These are phyloP conservation scores for Rhamphomyia laevipes DNA, from an alignment of 2,888 invertebrate genomes.

Conservation along the genomic window DNA sequence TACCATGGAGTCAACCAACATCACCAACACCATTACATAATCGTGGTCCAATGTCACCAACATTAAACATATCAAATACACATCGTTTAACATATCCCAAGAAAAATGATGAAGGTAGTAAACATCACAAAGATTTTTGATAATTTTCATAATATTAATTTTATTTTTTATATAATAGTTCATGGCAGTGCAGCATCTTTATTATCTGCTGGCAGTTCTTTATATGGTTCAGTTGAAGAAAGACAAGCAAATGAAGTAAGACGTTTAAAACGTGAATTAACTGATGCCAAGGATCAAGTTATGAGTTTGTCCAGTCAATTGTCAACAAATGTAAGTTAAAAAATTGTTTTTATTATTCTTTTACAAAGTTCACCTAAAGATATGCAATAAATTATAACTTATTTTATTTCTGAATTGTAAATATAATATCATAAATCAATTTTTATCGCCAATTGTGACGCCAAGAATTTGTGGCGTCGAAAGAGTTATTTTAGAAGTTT, in stretches of 20 bases:
- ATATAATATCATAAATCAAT: too few relatives aligned
- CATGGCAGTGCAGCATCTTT: constrained; percentile 88
- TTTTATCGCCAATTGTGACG: too few relatives aligned
- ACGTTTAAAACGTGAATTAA: constrained; percentile 79
- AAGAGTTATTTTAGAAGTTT: too few relatives aligned
- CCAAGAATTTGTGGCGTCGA: too few relatives aligned
- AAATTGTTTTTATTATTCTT: too few relatives aligned
- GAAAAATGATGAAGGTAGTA: constrained; percentile 55
- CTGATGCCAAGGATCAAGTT: constrained; percentile 92
- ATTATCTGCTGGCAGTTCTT: constrained; percentile 85
- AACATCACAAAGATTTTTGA: not conserved
- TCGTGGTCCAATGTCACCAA: constrained; percentile 45
- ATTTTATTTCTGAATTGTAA: too few relatives aligned
- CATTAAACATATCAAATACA: constrained; percentile 29
- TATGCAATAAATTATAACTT: too few relatives aligned
- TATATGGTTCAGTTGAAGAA: constrained; percentile 87
- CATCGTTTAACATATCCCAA: constrained; percentile 53
- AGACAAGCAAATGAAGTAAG: constrained; percentile 92
- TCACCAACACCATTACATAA: constrained; percentile 49
- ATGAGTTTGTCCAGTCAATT: constrained; percentile 89
- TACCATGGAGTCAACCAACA: constrained; percentile 60
- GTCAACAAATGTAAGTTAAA: constrained; percentile 82
- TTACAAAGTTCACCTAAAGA: not conserved
- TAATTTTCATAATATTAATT: not conserved
- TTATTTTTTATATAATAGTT: constrained; percentile 41